These are phyloP conservation scores for Myotis pilosus DNA, from an alignment of 2,797 vertebrate genomes.

Conservation along the genomic window DNA sequence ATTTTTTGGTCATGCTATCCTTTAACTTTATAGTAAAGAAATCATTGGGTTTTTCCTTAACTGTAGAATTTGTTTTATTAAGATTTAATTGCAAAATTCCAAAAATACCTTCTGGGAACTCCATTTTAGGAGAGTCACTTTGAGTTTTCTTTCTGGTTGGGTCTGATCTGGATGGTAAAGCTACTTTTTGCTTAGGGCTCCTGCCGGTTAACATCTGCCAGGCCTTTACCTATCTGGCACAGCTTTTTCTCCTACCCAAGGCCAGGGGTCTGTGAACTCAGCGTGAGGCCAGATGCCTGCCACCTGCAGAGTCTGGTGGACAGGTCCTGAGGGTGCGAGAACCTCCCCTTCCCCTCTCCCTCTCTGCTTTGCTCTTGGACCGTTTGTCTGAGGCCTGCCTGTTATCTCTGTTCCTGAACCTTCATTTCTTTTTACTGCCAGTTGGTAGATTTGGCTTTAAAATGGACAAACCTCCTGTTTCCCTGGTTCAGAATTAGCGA, in stretches of 20 bases:
- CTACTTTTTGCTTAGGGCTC: neutral
- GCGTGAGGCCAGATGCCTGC: neutral
- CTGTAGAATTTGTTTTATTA: neutral
- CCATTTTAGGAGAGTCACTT: neutral
- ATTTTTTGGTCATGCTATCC: neutral
- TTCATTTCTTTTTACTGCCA: neutral
- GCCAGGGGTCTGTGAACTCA: neutral
- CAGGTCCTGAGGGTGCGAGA: neutral
- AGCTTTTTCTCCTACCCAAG: neutral
- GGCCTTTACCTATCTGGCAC: neutral
- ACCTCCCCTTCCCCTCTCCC: accelerated
- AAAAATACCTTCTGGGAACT: neutral
- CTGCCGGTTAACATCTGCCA: neutral
- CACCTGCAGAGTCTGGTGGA: neutral
- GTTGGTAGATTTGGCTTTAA: conserved; percentile 30
- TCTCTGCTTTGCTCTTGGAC: neutral
- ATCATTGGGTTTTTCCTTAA: neutral
- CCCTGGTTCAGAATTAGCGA: neutral
- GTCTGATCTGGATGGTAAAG: neutral
- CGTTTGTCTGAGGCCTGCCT: neutral
- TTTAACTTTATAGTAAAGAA: conserved; percentile 6
- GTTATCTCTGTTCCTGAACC: neutral
- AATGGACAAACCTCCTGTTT: conserved; percentile 37
- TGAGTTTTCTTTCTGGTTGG: neutral
- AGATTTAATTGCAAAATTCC: neutral